A percentile compares a stretch with the other conserved stretches of the same genome.
Evolutionary conservation across 2,888 invertebrate genomes (phyloP).

Genomic region (Bellardia pandia): DNA sequence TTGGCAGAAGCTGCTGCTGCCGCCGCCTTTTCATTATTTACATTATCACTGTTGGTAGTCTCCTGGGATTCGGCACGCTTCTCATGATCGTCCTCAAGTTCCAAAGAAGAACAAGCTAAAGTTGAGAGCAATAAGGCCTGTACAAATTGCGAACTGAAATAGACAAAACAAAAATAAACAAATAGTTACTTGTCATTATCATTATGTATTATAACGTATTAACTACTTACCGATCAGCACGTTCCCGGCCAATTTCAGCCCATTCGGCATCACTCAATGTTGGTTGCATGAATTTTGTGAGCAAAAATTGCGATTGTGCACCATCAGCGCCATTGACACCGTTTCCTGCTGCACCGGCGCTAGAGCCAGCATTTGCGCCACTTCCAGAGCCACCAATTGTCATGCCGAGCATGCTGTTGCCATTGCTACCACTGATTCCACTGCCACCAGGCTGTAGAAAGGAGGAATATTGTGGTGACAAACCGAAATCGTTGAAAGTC

Average conservation of each 20-base stretch:
- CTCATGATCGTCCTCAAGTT: conserved; percentile 77
- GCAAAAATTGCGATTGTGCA: conserved; percentile 81
- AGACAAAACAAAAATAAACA: neutral
- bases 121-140: conserved; percentile 89
- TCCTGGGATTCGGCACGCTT: conserved; percentile 78
- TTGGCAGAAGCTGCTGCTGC: conserved; percentile 68
- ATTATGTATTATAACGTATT: too few relatives aligned
- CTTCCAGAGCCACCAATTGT: conserved; percentile 78
- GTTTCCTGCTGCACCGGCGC: conserved; percentile 74
- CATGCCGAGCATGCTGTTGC: conserved; percentile 79
- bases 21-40: conserved; percentile 81
- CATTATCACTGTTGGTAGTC: conserved; percentile 83
- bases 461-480: conserved; percentile 75
- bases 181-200: neutral
- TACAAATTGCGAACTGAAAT: conserved; percentile 86
- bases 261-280: conserved; percentile 85
- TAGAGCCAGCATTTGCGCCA: conserved; percentile 75
- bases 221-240: conserved; percentile 85
- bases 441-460: conserved; percentile 77
- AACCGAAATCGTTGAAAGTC: conserved; percentile 77
- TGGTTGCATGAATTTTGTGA: conserved; percentile 85
- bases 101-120: conserved; percentile 83
- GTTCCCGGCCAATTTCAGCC: conserved; percentile 85
- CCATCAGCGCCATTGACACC: conserved; percentile 75
- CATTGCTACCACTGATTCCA: conserved; percentile 77